Conservation (phyloP, 2,888 invertebrate genomes). For the Hermodice carunculata region DNA sequence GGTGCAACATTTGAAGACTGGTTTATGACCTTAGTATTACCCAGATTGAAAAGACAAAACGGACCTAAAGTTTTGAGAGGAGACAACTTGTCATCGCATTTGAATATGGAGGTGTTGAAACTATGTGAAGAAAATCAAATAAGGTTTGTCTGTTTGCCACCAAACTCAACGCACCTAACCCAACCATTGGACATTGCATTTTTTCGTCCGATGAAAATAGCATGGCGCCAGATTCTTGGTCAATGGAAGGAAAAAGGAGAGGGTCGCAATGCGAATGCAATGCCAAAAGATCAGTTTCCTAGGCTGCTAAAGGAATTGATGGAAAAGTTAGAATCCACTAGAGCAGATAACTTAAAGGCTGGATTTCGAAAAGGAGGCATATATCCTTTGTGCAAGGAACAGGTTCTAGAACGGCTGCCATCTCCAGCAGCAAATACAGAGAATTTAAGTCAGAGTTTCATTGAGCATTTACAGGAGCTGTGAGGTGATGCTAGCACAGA, state of each 20-base stretch:
- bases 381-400: background rate
- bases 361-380: conserved; percentile 6
- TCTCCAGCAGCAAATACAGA: background rate
- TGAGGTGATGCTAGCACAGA: background rate
- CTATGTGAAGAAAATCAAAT: conserved; percentile 62
- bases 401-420: background rate
- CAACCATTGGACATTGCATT: conserved; percentile 43
- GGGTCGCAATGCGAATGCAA: background rate
- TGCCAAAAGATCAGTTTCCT: conserved; percentile 4
- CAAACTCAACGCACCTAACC: conserved; percentile 41
- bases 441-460: background rate
- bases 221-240: conserved; percentile 27
- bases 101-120: conserved; percentile 51
- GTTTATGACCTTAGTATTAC: conserved; percentile 51
- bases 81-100: conserved; percentile 44
- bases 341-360: background rate
- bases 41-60: conserved; percentile 37
- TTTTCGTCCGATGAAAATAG: conserved; percentile 35
- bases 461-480: background rate
- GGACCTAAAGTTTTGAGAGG: conserved; percentile 5
- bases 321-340: background rate
- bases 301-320: background rate
- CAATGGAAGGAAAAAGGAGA: background rate
- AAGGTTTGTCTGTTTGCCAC: conserved; percentile 48
- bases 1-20: conserved; percentile 53